phyloP scores from a whole-genome alignment of 92 coral and sea anemone genomes.

The Paragorgia papillata region DNA sequence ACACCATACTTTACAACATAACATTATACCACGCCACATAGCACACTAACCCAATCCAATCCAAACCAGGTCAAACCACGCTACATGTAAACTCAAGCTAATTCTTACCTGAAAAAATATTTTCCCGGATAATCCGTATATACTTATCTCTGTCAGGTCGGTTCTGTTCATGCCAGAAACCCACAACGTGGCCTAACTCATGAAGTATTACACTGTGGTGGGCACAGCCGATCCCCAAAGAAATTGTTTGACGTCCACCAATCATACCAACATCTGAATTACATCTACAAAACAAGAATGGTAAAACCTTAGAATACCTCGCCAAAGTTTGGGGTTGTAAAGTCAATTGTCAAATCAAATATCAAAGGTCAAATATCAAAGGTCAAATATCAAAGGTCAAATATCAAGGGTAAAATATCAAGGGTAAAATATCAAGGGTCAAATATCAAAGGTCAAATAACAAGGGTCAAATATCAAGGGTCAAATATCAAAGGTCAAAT shows the following conservation, averaged over 20 bases:
- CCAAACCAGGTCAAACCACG: neutral
- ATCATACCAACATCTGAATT: slow-evolving; percentile 93
- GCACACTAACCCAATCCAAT: neutral
- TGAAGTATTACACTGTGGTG: slow-evolving; percentile 87
- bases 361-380: too few species aligned
- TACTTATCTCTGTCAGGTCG: slow-evolving; percentile 88
- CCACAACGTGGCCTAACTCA: slow-evolving; percentile 89
- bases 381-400: too few species aligned
- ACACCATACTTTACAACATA: neutral
- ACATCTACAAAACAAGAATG: slow-evolving; percentile 57
- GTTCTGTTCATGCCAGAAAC: slow-evolving; percentile 98
- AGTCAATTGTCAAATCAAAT: too few species aligned
- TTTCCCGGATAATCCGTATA: slow-evolving; percentile 67
- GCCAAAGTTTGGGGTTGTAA: too few species aligned
- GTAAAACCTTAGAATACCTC: neutral
- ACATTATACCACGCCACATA: neutral
- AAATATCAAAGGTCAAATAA: too few species aligned
- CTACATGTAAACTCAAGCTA: neutral
- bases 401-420: too few species aligned
- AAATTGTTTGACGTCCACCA: slow-evolving; percentile 86
- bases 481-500: too few species aligned
- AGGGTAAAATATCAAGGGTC: too few species aligned
- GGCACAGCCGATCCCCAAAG: slow-evolving; percentile 87
- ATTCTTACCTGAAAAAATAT: slow-evolving; percentile 68
- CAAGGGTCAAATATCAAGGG: too few species aligned